Conservation (phyloP, 2,113 vertebrate species). For the Chloroceryle aenea region DNA sequence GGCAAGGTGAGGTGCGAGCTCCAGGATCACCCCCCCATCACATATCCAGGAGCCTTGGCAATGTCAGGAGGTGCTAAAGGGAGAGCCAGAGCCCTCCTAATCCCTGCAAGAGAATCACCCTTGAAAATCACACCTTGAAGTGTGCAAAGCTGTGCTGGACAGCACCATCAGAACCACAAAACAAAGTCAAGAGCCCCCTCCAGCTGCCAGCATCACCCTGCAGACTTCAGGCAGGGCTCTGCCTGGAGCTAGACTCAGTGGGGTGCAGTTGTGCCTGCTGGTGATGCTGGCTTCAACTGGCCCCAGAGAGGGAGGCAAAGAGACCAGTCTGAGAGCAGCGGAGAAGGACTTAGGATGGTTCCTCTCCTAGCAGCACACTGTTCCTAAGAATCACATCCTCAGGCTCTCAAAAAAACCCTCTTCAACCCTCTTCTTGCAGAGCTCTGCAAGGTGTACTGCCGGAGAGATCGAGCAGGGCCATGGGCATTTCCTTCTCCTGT, state of each 20-base stretch:
- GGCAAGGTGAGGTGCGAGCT: not conserved
- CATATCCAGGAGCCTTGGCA: not conserved
- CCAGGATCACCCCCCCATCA: too few relatives aligned
- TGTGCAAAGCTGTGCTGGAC: not conserved
- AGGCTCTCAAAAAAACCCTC: not conserved
- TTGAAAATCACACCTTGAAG: not conserved
- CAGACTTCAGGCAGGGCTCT: not conserved
- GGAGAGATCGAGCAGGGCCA: rapidly evolving
- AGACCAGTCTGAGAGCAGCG: not conserved
- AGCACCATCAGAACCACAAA: not conserved
- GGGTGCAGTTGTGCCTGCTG: not conserved
- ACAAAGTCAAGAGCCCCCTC: not conserved
- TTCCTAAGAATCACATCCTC: not conserved
- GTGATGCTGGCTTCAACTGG: not conserved
- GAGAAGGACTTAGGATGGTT: not conserved
- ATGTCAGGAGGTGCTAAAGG: not conserved
- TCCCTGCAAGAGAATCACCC: not conserved
- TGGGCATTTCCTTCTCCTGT: not conserved
- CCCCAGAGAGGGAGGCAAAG: not conserved
- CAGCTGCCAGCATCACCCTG: not conserved
- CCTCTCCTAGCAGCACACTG: not conserved
- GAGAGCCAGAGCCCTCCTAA: not conserved
- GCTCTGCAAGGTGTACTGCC: not conserved
- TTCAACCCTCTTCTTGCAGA: not conserved
- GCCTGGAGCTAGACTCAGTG: rapidly evolving